Evolutionary conservation across 1,140 invertebrate genomes (phyloP), one percentile per base, ranked within the genome.

Genomic region (Lutraria rhynchaena): DNA sequence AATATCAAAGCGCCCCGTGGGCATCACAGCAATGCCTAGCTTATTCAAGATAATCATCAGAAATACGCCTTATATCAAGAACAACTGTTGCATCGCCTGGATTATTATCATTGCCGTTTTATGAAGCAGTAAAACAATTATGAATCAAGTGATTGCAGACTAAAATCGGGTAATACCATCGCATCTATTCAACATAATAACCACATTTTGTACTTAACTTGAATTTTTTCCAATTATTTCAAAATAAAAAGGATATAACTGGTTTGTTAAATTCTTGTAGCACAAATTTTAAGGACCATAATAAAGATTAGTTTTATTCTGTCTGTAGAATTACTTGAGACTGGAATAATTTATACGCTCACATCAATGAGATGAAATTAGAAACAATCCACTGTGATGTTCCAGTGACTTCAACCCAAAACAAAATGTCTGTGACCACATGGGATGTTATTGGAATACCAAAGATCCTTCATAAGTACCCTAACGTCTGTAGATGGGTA

Each of bases 191-290:
- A 29, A 22, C n/a, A 67, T 49, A 29, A 67, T 37, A 29, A 67
- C 24, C 22, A 13, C 63, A 67, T 67, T 51, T 67, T 15, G 41
- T 46, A 46, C 63, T 67, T 49, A 49, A 22, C 33, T 67, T 67
- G 63, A 67, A 44, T 46, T 41, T 41, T 49, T 67, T 46, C 63
- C 63, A 67, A 67, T 67, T 67, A 67, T 24, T 46, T 31, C 41
- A 49, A 49, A 67, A 67, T 67, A 67, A 67, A 67, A 67, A 51
- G 24, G 63, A 41, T 41, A 67, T 67, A 67, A 67, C 41, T 31
- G n/a, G 24, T 13, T 3, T 41, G 44, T 67, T 46, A 46, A 49
- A 49, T 41, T 46, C 41, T 27, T 46, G 41, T 46, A 67, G 46
- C 41, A 35, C 3, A 67, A 67, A 29, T 67, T 31, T 44, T 29